phyloP scores from a whole-genome alignment of 2,797 vertebrate species.

The Gorsachius magnificus region DNA sequence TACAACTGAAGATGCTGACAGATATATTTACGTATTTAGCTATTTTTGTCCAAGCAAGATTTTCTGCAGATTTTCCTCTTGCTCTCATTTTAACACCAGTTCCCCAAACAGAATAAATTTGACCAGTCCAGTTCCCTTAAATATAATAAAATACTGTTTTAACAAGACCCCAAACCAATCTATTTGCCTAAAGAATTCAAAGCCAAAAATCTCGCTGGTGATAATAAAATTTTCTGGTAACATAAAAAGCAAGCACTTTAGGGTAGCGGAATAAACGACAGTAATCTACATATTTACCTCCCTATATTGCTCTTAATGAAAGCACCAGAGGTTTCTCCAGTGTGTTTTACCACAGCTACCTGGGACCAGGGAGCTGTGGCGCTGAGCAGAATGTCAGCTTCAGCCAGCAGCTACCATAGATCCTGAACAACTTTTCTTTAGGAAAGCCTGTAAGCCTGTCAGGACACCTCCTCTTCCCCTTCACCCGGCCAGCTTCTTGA shows the following conservation, averaged over 20 bases:
- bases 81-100: not conserved
- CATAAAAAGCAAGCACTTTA: conserved; percentile 4
- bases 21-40: not conserved
- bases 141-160: conserved; percentile 16
- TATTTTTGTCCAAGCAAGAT: not conserved
- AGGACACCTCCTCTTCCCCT: not conserved
- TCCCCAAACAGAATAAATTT: not conserved
- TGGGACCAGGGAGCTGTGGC: fast-evolving
- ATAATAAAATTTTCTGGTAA: conserved; percentile 9
- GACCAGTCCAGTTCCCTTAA: not conserved
- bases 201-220: conserved; percentile 6
- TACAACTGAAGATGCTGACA: not conserved
- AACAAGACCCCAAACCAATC: not conserved
- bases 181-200: not conserved
- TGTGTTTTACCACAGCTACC: not conserved
- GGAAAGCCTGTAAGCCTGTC: fast-evolving
- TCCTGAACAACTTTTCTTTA: not conserved
- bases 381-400: not conserved
- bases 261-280: not conserved
- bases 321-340: not conserved
- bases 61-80: conserved; percentile 5
- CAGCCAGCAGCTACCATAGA: not conserved
- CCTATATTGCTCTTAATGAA: not conserved
- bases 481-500: not conserved
- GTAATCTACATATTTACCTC: not conserved